Base-by-base conservation (phyloP, 2,797 vertebrate genomes). In the Chaetophractus vellerosus region DNA sequence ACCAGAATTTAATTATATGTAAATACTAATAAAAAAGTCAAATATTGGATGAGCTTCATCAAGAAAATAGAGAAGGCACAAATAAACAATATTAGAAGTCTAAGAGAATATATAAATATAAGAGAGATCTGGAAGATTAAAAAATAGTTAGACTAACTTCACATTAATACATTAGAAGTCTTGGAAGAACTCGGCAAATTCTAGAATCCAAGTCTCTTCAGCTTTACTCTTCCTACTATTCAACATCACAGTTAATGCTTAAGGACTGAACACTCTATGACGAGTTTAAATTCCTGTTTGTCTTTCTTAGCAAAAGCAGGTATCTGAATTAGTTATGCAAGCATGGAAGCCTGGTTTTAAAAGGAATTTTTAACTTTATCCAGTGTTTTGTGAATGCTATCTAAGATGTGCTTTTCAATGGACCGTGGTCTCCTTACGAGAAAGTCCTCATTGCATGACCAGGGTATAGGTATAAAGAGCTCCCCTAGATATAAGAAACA, bases 301-400 rank as follows among this genome's bases (percentile, higher is more conserved):
- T 9, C 21, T 26, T 12, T 80, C 9, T 82, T 64, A 75, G 38
- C 36, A 81, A 57, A 90, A 92, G 2, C 11, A 28, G 21, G 71
- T 82, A 6, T 41, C 63, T 69, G 16, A 19, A 63, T 81, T 76
- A 64, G 15, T 31, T 81, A 84, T 4, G n/a, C 28, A 50, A 38
- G 26, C 16, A 81, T 64, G 69, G 21, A n/a, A 14, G 55, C 26
- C 57, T 21, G 48, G 26, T 76, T 57, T 86, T 81, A 81, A 90
- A 71, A 16, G 33, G 21, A 31, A 55, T 21, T 94, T 78, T 88
- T 75, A 86, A 41, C 48, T 52, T 95, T 81, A 26, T 63, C 15
- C 16, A 38, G 5, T 64, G n/a, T 33, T 92, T 88, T 90, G 52
- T 55, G 18, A 19, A 18, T 55, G 50, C 14, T 52, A 16, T 52